These are phyloP conservation scores for Xestia rhomboidea DNA, from an alignment of 2,888 invertebrate genomes.

Conservation along the genomic window DNA sequence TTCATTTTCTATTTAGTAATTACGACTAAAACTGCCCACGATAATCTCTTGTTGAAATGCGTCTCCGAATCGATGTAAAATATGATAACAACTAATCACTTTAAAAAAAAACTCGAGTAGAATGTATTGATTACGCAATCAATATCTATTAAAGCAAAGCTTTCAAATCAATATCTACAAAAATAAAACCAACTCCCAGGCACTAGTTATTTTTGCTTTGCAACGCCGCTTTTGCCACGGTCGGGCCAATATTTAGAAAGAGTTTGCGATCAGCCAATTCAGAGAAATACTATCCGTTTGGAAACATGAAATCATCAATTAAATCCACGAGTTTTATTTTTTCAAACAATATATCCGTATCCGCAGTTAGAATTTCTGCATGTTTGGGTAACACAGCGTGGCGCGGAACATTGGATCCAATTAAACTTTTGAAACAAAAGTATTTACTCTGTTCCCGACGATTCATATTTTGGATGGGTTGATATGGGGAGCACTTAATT, in stretches of 20 bases:
- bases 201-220: slow-evolving; percentile 22
- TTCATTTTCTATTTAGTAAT: background rate
- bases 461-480: slow-evolving; percentile 47
- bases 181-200: slow-evolving; percentile 1
- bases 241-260: slow-evolving; percentile 31
- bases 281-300: slow-evolving; percentile 20
- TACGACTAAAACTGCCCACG: background rate
- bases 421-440: slow-evolving; percentile 64
- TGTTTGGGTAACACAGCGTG: slow-evolving; percentile 35
- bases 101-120: background rate
- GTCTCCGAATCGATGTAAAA: background rate
- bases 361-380: slow-evolving; percentile 29
- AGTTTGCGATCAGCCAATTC: slow-evolving; percentile 33
- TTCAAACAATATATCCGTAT: slow-evolving; percentile 35
- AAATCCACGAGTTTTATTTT: slow-evolving; percentile 34
- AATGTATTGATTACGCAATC: slow-evolving; percentile 15
- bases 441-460: slow-evolving; percentile 41
- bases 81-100: background rate
- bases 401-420: slow-evolving; percentile 58
- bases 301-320: slow-evolving; percentile 47
- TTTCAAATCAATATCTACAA: slow-evolving; percentile 20
- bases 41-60: background rate
- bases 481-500: slow-evolving; percentile 36
- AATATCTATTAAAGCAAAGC: slow-evolving; percentile 10
- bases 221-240: background rate